phyloP scores from a whole-genome alignment of 1,140 invertebrate species.

The Drosophila busckii region DNA sequence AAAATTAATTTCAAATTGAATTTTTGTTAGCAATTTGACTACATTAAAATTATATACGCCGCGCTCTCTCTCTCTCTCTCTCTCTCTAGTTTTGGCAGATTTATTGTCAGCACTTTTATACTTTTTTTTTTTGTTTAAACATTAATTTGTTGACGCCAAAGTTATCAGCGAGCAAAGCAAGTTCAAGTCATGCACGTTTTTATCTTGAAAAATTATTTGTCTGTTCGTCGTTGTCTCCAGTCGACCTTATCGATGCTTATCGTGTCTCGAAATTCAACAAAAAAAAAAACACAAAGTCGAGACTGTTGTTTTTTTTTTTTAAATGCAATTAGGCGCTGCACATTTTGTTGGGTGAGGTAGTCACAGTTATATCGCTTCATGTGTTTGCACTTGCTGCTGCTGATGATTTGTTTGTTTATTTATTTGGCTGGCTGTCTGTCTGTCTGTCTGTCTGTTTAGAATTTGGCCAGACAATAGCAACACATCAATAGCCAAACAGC shows the following conservation, averaged over 20 bases:
- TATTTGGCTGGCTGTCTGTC: slow-evolving; percentile 7
- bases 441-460: slow-evolving; percentile 51
- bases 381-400: slow-evolving; percentile 44
- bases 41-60: too few species aligned
- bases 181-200: too few species aligned
- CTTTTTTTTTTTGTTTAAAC: too few species aligned
- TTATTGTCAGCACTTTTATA: too few species aligned
- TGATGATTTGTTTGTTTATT: slow-evolving; percentile 15
- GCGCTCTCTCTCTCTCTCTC: too few species aligned
- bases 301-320: slow-evolving; percentile 18
- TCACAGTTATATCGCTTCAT: slow-evolving; percentile 7
- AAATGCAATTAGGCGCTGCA: slow-evolving; percentile 34
- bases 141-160: slow-evolving; percentile 19
- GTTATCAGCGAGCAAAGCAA: slow-evolving; percentile 34
- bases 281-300: too few species aligned
- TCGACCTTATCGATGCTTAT: slow-evolving; percentile 47
- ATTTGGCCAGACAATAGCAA: slow-evolving; percentile 62
- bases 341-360: slow-evolving; percentile 18
- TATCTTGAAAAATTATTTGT: too few species aligned
- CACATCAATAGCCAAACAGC: slow-evolving; percentile 8
- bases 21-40: too few species aligned
- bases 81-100: too few species aligned
- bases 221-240: slow-evolving; percentile 21
- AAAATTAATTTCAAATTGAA: too few species aligned
- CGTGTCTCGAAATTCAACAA: too few species aligned